phyloP scores from a whole-genome alignment of 2,888 invertebrate species.

The Beris chalybata region DNA sequence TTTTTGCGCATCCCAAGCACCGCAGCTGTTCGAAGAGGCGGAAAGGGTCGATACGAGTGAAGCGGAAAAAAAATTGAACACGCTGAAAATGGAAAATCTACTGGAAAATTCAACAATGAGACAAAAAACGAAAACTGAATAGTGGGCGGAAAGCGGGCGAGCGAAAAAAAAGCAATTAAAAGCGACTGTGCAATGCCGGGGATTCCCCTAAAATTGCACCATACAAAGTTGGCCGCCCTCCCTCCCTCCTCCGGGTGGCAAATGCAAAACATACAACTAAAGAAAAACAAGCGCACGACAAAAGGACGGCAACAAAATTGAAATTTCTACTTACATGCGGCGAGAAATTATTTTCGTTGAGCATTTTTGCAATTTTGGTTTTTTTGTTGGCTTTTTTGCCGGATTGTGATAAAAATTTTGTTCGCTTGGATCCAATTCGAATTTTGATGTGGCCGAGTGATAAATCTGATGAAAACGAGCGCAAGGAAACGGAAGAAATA shows the following conservation, averaged over 20 bases:
- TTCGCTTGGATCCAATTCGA: not conserved
- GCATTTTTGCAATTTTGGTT: constrained; percentile 31
- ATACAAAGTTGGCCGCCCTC: no score
- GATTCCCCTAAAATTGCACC: no score
- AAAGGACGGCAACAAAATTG: not conserved
- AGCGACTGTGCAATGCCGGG: no score
- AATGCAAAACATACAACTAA: no score
- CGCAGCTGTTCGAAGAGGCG: no score
- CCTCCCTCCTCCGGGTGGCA: no score
- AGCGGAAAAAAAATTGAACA: not conserved
- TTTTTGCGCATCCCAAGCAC: no score
- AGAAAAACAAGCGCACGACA: not conserved
- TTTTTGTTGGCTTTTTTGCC: not conserved
- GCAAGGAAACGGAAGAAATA: not conserved
- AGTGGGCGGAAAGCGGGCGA: no score
- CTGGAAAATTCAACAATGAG: not conserved
- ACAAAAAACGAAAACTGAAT: not conserved
- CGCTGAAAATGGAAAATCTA: not conserved
- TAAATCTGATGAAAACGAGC: not conserved
- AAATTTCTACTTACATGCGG: constrained; percentile 39
- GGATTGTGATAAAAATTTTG: not conserved
- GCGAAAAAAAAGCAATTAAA: no score
- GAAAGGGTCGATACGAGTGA: not conserved
- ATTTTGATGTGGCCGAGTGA: not conserved
- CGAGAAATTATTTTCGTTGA: constrained; percentile 39